Percentiles rank a stretch among this genome's conserved stretches.
phyloP scores from a whole-genome alignment of 2,888 invertebrate species.

The Unio pictorum region DNA sequence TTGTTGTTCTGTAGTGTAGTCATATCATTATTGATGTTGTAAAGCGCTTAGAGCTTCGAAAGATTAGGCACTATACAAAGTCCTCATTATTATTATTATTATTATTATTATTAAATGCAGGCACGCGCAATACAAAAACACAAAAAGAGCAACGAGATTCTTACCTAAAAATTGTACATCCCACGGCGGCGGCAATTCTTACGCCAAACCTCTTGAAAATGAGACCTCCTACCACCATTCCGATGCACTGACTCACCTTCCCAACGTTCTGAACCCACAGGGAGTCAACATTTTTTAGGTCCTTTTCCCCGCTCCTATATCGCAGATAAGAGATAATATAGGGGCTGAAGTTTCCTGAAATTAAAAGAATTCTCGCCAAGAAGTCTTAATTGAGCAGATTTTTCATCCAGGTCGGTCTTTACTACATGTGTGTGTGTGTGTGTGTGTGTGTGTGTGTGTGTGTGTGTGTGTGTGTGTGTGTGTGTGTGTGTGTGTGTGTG shows the following conservation, averaged over 20 bases:
- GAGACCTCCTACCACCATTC: conserved; percentile 66
- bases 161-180: conserved; percentile 62
- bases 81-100: too few relatives aligned
- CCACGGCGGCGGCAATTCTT: conserved; percentile 54
- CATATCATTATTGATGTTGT: too few relatives aligned
- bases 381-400: too few relatives aligned
- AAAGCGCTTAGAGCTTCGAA: too few relatives aligned
- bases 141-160: not conserved
- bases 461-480: too few relatives aligned
- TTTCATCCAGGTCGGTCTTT: too few relatives aligned
- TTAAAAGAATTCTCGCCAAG: conserved; percentile 1
- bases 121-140: not conserved
- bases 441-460: too few relatives aligned
- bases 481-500: too few relatives aligned
- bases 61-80: too few relatives aligned
- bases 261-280: conserved; percentile 62
- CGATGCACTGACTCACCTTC: conserved; percentile 59
- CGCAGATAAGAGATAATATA: conserved; percentile 63
- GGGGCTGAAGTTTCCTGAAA: conserved; percentile 60
- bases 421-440: too few relatives aligned
- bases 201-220: conserved; percentile 62
- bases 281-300: conserved; percentile 47
- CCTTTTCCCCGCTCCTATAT: conserved; percentile 32
- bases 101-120: not conserved
- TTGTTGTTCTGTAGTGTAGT: too few relatives aligned